Conservation (phyloP, 2,113 vertebrate species). For the Todiramphus saurophagus region DNA sequence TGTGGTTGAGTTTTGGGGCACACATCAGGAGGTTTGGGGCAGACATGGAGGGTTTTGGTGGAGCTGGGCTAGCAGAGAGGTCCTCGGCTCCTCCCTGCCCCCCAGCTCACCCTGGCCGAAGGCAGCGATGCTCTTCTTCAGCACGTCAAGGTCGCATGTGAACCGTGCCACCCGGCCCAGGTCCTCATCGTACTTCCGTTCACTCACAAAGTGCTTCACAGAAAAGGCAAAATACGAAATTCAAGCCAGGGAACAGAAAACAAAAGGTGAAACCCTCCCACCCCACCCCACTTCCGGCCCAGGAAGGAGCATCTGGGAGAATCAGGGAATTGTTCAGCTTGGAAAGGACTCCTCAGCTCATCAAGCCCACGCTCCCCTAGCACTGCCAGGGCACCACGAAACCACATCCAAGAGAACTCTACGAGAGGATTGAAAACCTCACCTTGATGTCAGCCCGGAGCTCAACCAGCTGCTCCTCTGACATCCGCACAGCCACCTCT, state of each 20-base stretch:
- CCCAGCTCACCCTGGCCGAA: constrained; percentile 88
- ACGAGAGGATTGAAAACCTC: not conserved
- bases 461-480: constrained; percentile 90
- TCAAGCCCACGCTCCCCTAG: too few relatives aligned
- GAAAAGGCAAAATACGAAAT: not conserved
- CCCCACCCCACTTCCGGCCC: too few relatives aligned
- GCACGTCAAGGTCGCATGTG: constrained; percentile 85
- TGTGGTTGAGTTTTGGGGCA: not conserved
- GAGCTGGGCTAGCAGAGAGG: too few relatives aligned
- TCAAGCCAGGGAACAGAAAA: too few relatives aligned
- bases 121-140: constrained; percentile 83
- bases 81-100: too few relatives aligned
- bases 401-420: too few relatives aligned
- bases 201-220: constrained; percentile 92
- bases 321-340: too few relatives aligned
- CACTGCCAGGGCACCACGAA: too few relatives aligned
- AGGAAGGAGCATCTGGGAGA: too few relatives aligned
- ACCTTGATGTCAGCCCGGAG: constrained; percentile 95
- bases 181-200: constrained; percentile 95
- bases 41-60: not conserved
- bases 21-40: rapidly evolving
- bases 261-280: too few relatives aligned
- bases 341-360: too few relatives aligned
- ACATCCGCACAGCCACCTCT: constrained; percentile 87
- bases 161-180: constrained; percentile 89